Conservation (phyloP, 2,888 invertebrate genomes). For the Oligia latruncula region DNA sequence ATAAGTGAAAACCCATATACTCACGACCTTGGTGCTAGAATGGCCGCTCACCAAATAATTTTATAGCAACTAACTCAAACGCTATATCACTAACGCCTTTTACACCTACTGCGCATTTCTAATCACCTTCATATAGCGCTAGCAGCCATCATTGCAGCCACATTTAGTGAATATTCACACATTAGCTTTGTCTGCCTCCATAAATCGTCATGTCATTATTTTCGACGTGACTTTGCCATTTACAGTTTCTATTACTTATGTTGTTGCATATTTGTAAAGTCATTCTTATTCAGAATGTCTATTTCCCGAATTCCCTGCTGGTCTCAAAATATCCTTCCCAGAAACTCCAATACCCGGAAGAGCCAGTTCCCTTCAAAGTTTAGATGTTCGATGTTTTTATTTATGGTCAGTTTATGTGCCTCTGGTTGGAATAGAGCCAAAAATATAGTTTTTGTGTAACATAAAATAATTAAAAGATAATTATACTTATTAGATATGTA, state of each 20-base stretch:
- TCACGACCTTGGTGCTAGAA: slow-evolving; percentile 20
- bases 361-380: slow-evolving; percentile 8
- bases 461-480: background rate
- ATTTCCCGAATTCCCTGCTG: background rate
- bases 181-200: slow-evolving; percentile 11
- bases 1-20: slow-evolving; percentile 27
- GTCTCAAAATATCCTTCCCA: background rate
- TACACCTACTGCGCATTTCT: slow-evolving; percentile 32
- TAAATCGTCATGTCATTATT: slow-evolving; percentile 6
- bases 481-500: background rate
- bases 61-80: slow-evolving; percentile 7
- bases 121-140: slow-evolving; percentile 17
- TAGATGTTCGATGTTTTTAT: background rate
- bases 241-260: background rate
- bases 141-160: slow-evolving; percentile 6
- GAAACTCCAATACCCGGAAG: slow-evolving; percentile 8
- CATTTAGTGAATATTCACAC: slow-evolving; percentile 17
- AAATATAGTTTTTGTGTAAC: background rate
- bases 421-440: background rate
- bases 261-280: background rate
- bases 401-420: slow-evolving; percentile 1
- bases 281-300: background rate
- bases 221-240: slow-evolving; percentile 1
- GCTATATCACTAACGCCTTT: slow-evolving; percentile 7
- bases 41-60: slow-evolving; percentile 27